Conservation (phyloP, 2,113 vertebrate genomes). For the Muscicapa adusta region DNA sequence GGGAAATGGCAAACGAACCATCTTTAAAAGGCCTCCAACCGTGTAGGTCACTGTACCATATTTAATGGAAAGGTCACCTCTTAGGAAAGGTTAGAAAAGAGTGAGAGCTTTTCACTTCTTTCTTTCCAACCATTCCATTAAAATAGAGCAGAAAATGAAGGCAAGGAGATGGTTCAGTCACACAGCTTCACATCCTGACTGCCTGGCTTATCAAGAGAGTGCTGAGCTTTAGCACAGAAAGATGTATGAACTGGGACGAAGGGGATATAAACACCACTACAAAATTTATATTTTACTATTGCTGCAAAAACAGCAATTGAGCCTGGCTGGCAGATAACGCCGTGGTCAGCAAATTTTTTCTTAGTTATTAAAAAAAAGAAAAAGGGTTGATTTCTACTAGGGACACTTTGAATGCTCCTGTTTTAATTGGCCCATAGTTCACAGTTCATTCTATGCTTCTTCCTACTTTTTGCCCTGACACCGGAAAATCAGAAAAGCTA, state of each 20-base stretch:
- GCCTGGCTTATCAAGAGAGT: background rate
- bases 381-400: background rate
- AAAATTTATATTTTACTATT: background rate
- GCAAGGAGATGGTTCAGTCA: background rate
- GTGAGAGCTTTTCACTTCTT: conserved; percentile 13
- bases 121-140: background rate
- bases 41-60: conserved; percentile 27
- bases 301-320: background rate
- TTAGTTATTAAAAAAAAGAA: background rate
- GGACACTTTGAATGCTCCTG: background rate
- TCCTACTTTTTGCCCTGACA: background rate
- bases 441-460: background rate
- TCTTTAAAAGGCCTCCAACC: conserved; percentile 47
- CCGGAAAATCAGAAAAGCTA: background rate
- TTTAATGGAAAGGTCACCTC: conserved; percentile 54
- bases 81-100: conserved; percentile 47
- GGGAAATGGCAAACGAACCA: conserved; percentile 31
- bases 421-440: background rate
- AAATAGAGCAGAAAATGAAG: background rate
- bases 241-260: background rate
- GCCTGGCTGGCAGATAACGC: background rate
- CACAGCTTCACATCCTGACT: background rate
- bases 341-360: background rate
- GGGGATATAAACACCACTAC: background rate
- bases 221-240: background rate